Conservation (phyloP, 2,888 invertebrate genomes). For the Isoperla grammatica region DNA sequence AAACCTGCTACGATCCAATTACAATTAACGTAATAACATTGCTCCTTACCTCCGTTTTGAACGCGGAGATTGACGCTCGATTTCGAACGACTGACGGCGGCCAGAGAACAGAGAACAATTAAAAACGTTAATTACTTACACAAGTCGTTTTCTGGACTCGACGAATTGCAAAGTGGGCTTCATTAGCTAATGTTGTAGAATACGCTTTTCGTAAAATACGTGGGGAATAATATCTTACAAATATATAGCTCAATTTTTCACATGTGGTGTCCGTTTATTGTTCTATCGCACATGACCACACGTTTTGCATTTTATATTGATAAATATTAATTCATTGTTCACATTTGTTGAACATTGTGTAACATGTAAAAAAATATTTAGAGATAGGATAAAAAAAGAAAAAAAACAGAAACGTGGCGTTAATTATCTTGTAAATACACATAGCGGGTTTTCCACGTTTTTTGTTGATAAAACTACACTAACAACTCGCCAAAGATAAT, state of each 20-base stretch:
- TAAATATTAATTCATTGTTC: no score
- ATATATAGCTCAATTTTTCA: no score
- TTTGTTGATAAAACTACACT: neutral
- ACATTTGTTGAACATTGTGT: no score
- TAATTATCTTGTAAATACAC: neutral
- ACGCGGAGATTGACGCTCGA: slow-evolving; percentile 5
- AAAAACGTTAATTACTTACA: slow-evolving; percentile 21
- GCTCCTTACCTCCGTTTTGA: slow-evolving; percentile 14
- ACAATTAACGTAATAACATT: slow-evolving; percentile 30
- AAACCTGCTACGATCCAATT: slow-evolving; percentile 27
- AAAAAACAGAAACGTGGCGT: neutral
- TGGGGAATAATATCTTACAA: no score
- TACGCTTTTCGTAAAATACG: no score
- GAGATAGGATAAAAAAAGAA: neutral
- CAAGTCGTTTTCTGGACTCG: no score
- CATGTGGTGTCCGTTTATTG: no score
- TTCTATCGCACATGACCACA: no score
- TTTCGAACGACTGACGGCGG: neutral
- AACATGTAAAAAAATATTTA: neutral
- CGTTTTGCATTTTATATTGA: no score
- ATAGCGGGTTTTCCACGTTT: neutral
- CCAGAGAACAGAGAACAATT: slow-evolving; percentile 22
- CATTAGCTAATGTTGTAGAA: no score
- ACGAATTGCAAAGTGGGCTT: no score
- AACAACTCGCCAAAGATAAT: neutral